Percentiles rank a stretch among this genome's conserved stretches.
Conservation (phyloP, 2,797 vertebrate species). For the Oophaga sylvatica region DNA sequence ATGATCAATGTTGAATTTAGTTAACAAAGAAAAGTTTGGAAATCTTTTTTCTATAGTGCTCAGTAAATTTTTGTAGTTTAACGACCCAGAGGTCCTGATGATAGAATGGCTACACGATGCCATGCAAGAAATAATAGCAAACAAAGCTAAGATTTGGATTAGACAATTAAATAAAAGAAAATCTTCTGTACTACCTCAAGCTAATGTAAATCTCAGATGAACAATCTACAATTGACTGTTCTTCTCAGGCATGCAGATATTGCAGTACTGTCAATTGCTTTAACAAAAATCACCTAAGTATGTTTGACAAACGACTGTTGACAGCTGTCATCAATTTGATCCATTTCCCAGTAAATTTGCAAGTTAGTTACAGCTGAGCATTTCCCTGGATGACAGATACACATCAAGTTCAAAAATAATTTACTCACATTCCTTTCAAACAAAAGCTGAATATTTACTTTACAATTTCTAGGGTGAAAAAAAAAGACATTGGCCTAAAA, state of each 20-base stretch:
- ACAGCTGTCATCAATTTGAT: slow-evolving; percentile 57
- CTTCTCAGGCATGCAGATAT: slow-evolving; percentile 38
- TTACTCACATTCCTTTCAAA: slow-evolving; percentile 25
- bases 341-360: slow-evolving; percentile 44
- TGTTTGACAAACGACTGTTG: slow-evolving; percentile 56
- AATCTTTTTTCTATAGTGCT: too few relatives aligned
- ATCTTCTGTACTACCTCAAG: too few relatives aligned
- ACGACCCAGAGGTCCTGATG: too few relatives aligned
- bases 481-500: background rate
- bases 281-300: slow-evolving; percentile 44
- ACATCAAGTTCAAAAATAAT: slow-evolving; percentile 49
- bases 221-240: slow-evolving; percentile 21
- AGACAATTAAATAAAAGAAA: too few relatives aligned
- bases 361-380: slow-evolving; percentile 48
- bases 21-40: too few relatives aligned
- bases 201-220: slow-evolving; percentile 6
- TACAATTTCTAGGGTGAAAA: background rate
- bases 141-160: too few relatives aligned
- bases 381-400: slow-evolving; percentile 52
- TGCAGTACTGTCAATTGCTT: slow-evolving; percentile 36
- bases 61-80: too few relatives aligned
- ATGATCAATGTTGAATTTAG: too few relatives aligned
- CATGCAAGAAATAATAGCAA: too few relatives aligned
- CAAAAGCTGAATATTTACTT: background rate
- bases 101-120: too few relatives aligned